These are phyloP conservation scores for Salvelinus fontinalis DNA, from an alignment of 2,113 vertebrate genomes.

Conservation along the genomic window DNA sequence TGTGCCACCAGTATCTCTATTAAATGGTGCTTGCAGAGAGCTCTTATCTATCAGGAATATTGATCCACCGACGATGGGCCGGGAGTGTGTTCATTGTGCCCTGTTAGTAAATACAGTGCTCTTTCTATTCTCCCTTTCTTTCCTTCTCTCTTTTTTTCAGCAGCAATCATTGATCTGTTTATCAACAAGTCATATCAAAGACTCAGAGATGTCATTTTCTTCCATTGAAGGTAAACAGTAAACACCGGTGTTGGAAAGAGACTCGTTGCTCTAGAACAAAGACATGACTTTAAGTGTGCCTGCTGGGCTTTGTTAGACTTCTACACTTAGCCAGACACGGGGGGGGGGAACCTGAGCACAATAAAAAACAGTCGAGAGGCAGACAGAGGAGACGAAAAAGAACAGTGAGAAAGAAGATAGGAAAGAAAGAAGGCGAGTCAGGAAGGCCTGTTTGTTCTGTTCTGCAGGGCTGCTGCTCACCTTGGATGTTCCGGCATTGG, in stretches of 20 bases:
- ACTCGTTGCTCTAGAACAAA: not conserved
- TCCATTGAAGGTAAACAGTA: not conserved
- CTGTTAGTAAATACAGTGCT: not conserved
- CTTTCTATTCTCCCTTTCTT: not conserved
- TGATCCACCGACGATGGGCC: not conserved
- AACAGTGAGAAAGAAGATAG: constrained; percentile 28
- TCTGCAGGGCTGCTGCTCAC: not conserved
- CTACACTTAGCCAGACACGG: not conserved
- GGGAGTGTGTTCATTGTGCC: not conserved
- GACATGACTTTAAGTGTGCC: not conserved
- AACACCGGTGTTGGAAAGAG: not conserved
- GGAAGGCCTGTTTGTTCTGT: constrained; percentile 19
- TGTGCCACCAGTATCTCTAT: not conserved
- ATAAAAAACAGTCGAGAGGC: not conserved
- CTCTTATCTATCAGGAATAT: not conserved
- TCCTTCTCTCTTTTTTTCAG: not conserved
- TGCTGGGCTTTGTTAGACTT: not conserved
- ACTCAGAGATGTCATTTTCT: not conserved
- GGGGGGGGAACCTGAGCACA: not conserved
- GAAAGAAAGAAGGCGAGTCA: constrained; percentile 8
- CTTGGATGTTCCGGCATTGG: not conserved
- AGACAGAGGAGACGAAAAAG: constrained; percentile 23
- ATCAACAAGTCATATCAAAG: not conserved
- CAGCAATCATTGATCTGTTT: constrained; percentile 10
- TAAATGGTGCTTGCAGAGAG: not conserved